phyloP scores from a whole-genome alignment of 2,113 vertebrate species.

The Motacilla alba region DNA sequence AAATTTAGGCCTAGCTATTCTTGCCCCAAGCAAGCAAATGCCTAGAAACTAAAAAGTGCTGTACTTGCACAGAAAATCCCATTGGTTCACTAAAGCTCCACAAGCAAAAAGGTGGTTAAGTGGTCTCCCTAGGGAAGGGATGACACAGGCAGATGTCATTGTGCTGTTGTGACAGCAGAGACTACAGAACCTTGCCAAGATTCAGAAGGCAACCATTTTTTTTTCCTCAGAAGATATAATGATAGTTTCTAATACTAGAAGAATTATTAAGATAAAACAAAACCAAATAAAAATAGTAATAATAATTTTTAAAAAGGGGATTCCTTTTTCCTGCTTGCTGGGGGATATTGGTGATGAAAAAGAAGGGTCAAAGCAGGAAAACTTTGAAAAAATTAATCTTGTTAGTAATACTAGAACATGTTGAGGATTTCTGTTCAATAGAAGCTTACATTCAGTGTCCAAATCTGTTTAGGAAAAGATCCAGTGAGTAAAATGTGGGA shows the following conservation, averaged over 20 bases:
- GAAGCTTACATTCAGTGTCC: background rate
- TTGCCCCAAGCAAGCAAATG: background rate
- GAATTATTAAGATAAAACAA: background rate
- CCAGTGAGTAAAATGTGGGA: background rate
- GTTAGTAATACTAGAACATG: background rate
- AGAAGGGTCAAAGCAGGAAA: background rate
- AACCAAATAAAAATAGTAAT: background rate
- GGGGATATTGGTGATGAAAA: background rate
- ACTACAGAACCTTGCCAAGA: background rate
- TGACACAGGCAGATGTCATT: background rate
- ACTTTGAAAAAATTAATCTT: background rate
- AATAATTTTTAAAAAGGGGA: accelerated
- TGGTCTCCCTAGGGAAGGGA: background rate
- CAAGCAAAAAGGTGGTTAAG: background rate
- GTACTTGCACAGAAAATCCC: background rate
- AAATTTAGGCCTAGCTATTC: background rate
- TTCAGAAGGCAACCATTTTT: background rate
- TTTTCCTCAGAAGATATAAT: background rate
- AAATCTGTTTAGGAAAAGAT: background rate
- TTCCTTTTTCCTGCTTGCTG: background rate
- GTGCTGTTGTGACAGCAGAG: background rate
- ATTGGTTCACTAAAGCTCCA: background rate
- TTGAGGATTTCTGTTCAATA: background rate
- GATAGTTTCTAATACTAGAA: background rate
- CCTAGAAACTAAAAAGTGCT: background rate